phyloP scores from a whole-genome alignment of 2,113 vertebrate species.

The Myxocyprinus asiaticus region DNA sequence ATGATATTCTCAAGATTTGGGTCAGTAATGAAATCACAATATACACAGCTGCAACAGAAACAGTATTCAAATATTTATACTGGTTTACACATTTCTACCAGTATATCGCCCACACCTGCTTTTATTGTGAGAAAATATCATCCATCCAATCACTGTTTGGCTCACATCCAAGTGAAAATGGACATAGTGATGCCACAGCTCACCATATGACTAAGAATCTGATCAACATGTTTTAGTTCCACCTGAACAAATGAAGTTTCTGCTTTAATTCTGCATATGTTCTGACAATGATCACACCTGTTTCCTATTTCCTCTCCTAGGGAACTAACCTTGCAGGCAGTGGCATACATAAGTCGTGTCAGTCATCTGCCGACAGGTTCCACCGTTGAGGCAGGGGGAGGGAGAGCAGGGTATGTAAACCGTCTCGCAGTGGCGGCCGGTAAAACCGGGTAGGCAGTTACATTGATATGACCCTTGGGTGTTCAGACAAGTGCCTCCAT shows the following conservation, averaged over 20 bases:
- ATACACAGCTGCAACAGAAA: no score
- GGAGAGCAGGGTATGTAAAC: slow-evolving; percentile 83
- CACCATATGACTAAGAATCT: no score
- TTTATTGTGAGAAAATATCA: no score
- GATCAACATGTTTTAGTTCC: background rate
- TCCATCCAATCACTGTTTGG: background rate
- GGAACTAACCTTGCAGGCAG: slow-evolving; percentile 86
- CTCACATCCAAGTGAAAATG: background rate
- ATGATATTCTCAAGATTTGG: no score
- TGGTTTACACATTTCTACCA: no score
- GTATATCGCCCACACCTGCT: no score
- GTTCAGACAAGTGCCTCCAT: slow-evolving; percentile 82
- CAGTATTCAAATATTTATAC: no score
- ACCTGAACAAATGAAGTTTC: background rate
- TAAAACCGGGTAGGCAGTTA: slow-evolving; percentile 80
- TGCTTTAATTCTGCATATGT: slow-evolving; percentile 24
- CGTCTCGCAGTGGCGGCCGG: slow-evolving; percentile 83
- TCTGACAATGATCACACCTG: background rate
- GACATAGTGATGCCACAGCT: no score
- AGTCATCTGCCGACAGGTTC: slow-evolving; percentile 85
- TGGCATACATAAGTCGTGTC: slow-evolving; percentile 88
- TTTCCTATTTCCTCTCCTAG: background rate
- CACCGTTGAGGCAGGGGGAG: slow-evolving; percentile 87
- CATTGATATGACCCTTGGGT: slow-evolving; percentile 84
- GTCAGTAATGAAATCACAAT: no score